Percentiles rank a stretch among this genome's conserved stretches.
Conservation (phyloP, 2,797 vertebrate species). For the Allobates femoralis region DNA sequence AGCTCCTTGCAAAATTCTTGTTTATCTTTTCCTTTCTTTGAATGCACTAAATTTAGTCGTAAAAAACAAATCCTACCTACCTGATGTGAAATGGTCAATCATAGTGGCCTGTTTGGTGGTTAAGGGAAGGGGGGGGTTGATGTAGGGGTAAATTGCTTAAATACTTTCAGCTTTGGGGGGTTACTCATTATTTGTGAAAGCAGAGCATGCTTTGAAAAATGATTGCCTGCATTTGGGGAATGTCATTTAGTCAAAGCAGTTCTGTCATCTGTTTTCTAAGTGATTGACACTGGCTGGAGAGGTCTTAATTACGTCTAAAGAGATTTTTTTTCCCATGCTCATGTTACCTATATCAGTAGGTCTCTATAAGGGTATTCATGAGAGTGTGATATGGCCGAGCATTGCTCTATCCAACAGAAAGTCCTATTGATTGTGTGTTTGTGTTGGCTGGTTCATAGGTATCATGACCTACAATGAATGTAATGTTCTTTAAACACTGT, state of each 20-base stretch:
- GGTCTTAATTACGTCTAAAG: constrained; percentile 51
- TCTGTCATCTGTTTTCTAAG: constrained; percentile 43
- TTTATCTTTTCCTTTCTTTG: constrained; percentile 36
- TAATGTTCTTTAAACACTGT: constrained; percentile 59
- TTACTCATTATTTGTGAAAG: constrained; percentile 48
- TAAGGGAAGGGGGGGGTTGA: background rate
- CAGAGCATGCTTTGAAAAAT: constrained; percentile 33
- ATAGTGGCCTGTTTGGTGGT: background rate
- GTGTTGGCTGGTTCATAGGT: constrained; percentile 41
- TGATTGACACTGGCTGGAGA: constrained; percentile 56
- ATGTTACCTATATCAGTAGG: constrained; percentile 48
- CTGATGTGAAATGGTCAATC: constrained; percentile 29
- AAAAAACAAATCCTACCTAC: constrained; percentile 10
- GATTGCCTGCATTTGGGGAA: constrained; percentile 52
- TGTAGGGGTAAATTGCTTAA: constrained; percentile 36
- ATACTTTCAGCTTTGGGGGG: constrained; percentile 45
- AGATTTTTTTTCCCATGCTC: constrained; percentile 52
- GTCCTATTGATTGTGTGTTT: constrained; percentile 57
- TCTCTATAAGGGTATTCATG: constrained; percentile 49
- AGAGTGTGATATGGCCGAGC: constrained; percentile 40
- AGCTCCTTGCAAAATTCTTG: constrained; percentile 24
- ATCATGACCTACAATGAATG: constrained; percentile 53
- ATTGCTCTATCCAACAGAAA: constrained; percentile 43
- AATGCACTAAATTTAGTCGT: constrained; percentile 7
- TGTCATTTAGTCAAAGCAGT: constrained; percentile 48